A percentile compares a stretch with the other conserved stretches of the same genome.
Conservation (phyloP, 2,888 invertebrate genomes). For the Lypha dubia region DNA sequence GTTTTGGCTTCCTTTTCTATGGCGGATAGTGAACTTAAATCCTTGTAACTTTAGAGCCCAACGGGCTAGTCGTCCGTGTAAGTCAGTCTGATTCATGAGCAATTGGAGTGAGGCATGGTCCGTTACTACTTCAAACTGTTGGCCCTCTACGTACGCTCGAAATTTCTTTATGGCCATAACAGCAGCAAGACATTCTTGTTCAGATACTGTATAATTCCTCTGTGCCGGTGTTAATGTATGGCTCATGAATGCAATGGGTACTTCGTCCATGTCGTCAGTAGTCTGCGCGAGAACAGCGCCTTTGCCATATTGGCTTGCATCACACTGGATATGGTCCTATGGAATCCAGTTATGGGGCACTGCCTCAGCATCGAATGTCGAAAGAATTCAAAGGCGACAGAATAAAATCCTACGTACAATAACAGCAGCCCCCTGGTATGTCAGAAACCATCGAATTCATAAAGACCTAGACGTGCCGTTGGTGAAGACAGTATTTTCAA, state of each 20-base stretch:
- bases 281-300: background rate
- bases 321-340: too few species aligned
- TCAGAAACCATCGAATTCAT: too few species aligned
- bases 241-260: slow-evolving; percentile 6
- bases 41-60: slow-evolving; percentile 28
- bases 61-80: slow-evolving; percentile 8
- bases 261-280: background rate
- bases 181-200: slow-evolving; percentile 31
- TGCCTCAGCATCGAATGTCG: too few species aligned
- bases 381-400: too few species aligned
- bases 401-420: too few species aligned
- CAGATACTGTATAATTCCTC: slow-evolving; percentile 23
- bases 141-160: slow-evolving; percentile 11
- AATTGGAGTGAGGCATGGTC: slow-evolving; percentile 27
- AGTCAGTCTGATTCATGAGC: slow-evolving; percentile 8
- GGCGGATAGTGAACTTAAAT: slow-evolving; percentile 23
- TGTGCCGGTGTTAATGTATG: background rate
- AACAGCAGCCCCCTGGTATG: too few species aligned
- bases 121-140: slow-evolving; percentile 14
- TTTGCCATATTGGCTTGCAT: slow-evolving; percentile 5
- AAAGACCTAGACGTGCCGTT: too few species aligned
- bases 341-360: too few species aligned
- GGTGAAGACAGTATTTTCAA: too few species aligned
- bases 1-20: slow-evolving; percentile 13
- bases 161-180: slow-evolving; percentile 18